Evolutionary conservation across 2,113 vertebrate species (phyloP), one percentile per base, ranked within the genome.

Genomic region (Scortum barcoo): DNA sequence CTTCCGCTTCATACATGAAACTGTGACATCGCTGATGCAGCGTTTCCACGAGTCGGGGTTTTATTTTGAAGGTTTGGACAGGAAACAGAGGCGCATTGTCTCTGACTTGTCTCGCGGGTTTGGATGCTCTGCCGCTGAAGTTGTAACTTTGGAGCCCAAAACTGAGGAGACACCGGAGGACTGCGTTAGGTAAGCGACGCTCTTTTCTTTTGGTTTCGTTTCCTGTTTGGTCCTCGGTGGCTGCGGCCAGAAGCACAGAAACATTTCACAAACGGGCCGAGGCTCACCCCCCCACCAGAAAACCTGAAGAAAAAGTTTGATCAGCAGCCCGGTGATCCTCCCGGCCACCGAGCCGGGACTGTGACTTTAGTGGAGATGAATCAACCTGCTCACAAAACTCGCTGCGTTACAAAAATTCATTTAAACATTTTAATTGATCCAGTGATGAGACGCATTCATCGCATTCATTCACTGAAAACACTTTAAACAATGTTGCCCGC

Each of bases 181-280:
- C 22, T 84, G 81, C 33, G 54, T 70, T 60, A 89, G 91, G 94
- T 94, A 84, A 79, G 88, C 68, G 5, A 42, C 1, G 6, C 22
- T 44, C 61, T 7, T n/a, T 22, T 70, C 9, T 20, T 40, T 58
- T 24, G n/a, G 3, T 5, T 70, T 53, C n/a, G 28, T 14, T 46
- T 33, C 50, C 26, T 33, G 16, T 7, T 3, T 78, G 50, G 19
- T 24, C 54, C 26, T 14, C 0, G 20, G 22, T 54, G 2, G 7
- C 19, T 46, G 67, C 17, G 20, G 1, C 7, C 66, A 22, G 3
- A n/a, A n/a, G n/a, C 20, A 2, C 2, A 42, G 2, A 40, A 46
- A 42, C n/a, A 3, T 0, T 36, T 4, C 9, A 0, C 5, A 1
- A 30, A 54, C 54, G 10, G 1, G 0, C 2, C 1, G 30, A 58